These are phyloP conservation scores for Labrus mixtus DNA, from an alignment of 2,113 vertebrate genomes.

Conservation along the genomic window DNA sequence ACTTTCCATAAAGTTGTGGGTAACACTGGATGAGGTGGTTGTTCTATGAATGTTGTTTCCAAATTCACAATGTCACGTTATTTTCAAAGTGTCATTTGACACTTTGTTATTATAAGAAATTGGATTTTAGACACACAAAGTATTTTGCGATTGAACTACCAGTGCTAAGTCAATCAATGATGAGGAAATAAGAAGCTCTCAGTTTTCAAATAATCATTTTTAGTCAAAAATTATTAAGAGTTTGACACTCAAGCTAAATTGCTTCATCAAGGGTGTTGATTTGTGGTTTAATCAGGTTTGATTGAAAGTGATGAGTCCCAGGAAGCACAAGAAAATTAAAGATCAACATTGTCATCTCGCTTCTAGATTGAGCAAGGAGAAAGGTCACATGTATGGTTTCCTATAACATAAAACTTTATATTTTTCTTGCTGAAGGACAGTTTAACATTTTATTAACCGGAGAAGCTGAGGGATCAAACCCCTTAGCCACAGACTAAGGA, in stretches of 20 bases:
- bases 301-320: not conserved
- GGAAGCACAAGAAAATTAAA: not conserved
- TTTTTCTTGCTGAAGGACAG: not conserved
- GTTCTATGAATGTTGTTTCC: too few species aligned
- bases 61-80: too few species aligned
- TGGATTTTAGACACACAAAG: not conserved
- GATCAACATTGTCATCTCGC: not conserved
- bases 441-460: not conserved
- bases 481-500: not conserved
- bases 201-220: not conserved
- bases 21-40: too few species aligned
- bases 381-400: not conserved
- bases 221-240: not conserved
- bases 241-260: not conserved
- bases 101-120: not conserved
- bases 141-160: not conserved
- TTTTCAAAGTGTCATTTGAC: not conserved
- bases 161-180: too few species aligned
- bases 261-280: not conserved
- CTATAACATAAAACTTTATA: not conserved
- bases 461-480: not conserved
- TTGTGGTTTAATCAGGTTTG: conserved; percentile 5
- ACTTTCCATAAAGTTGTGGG: too few species aligned
- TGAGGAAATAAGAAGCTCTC: too few species aligned
- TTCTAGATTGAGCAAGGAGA: not conserved